A percentile compares a stretch with the other conserved stretches of the same genome.
phyloP scores from a whole-genome alignment of 2,113 vertebrate genomes.

The Poecilia latipinna region DNA sequence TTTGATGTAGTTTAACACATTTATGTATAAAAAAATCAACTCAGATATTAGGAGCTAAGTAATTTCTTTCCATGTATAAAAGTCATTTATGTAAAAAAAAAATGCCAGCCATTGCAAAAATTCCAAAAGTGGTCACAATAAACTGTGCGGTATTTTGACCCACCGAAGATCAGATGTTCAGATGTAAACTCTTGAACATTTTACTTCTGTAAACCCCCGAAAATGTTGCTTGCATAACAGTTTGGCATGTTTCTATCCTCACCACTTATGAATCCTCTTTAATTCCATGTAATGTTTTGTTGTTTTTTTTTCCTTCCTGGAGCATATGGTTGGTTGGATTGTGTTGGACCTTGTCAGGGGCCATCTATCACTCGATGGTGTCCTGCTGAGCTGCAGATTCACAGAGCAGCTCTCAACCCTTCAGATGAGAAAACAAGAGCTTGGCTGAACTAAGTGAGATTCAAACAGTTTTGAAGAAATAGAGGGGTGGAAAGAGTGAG shows the following conservation, averaged over 20 bases:
- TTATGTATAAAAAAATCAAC: background rate
- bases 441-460: constrained; percentile 42
- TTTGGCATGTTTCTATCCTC: constrained; percentile 53
- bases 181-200: no score
- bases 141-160: constrained; percentile 10
- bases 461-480: constrained; percentile 32
- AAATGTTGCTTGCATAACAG: constrained; percentile 63
- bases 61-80: constrained; percentile 1
- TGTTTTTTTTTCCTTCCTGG: constrained; percentile 51
- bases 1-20: background rate
- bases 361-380: constrained; percentile 75
- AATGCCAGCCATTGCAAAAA: constrained; percentile 19
- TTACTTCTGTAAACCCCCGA: constrained; percentile 34
- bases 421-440: constrained; percentile 68
- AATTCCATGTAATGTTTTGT: constrained; percentile 55
- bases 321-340: constrained; percentile 72
- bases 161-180: no score
- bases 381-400: constrained; percentile 73
- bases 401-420: constrained; percentile 55
- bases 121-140: constrained; percentile 28
- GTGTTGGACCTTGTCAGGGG: constrained; percentile 75
- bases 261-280: constrained; percentile 67
- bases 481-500: constrained; percentile 22
- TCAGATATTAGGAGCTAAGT: background rate
- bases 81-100: background rate